Evolutionary conservation across 2,888 invertebrate species (phyloP), one percentile per base, ranked within the genome.

Genomic region (Andricus quercusramuli): DNA sequence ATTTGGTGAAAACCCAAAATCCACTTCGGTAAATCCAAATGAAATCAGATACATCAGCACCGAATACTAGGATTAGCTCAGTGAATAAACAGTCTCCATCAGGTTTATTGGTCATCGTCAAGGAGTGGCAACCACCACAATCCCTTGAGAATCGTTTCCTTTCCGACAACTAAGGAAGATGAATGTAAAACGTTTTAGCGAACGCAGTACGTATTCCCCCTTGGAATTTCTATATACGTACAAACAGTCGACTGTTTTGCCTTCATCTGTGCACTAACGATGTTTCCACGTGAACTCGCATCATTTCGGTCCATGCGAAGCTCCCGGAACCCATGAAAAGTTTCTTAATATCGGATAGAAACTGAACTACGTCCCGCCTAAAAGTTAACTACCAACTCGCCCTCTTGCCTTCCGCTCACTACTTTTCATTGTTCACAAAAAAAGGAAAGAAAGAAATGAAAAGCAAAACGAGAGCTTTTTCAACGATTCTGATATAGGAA

Each of bases 301-400:
- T 82, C 80, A 79, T 83, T 83, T 83, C 47, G 78, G 77, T 37
- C 51, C 74, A 76, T 59, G 62, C 70, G 78, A 74, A 47, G 59
- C 70, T 22, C 62, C 13, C 59, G 84, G 84, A 87, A 84, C 87
- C 89, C 85, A 90, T 89, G 88, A 85, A 90, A 91, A 91, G 90
- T 90, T 91, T 91, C 90, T 90, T 90, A 91, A 91, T 91, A 90
- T 91, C 90, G 86, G 84, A 89, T 82, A 78, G 66, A 77, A 82
- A 59, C 56, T 74, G 56, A 56, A 74, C 76, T 74, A 64, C 77
- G 78, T 80, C 65, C 77, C 78, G 74, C 74, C 74, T 79, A 67
- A 80, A 77, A 81, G 80, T 80, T 79, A 78, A 79, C 78, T 79
- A 67, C 66, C 47, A 62, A 77, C 79, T 74, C 56, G n/a, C 2